Evolutionary conservation across 2,113 vertebrate species (phyloP), one percentile per base, ranked within the genome.

Genomic region (Murina feae): DNA sequence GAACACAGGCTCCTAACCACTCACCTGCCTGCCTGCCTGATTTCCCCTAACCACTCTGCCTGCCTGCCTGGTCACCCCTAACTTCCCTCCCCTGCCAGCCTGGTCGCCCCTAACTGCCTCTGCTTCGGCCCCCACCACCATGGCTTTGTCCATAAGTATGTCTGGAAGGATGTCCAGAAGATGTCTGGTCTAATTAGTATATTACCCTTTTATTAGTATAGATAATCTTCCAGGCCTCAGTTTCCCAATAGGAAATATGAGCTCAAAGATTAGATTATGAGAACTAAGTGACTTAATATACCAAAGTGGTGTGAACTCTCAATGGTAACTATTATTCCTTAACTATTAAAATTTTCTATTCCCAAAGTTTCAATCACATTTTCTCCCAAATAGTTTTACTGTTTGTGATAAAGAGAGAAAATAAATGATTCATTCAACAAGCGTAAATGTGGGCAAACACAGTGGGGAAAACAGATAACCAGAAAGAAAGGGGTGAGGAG

Each of bases 321-420:
- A 13, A 39, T 72, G 20, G 47, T 39, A 68, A 91, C 32, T 53
- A 39, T 49, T 23, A 53, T 32, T 72, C 89, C 30, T 92, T 87
- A 37, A 90, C n/a, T 86, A 35, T 44, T 86, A n/a, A 85, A 55
- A 51, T 47, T n/a, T n/a, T n/a, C n/a, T 49, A 42, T 93, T 63
- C 35, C 18, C 88, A 66, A 86, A 81, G 18, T 72, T 87, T 88
- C 3, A 47, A 28, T 23, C 68, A 76, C 3, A 58, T 74, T 3
- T 66, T 58, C 58, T 90, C 68, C 51, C 17, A 11, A 76, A 58
- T 1, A 60, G 28, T 75, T 81, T 96, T 74, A 75, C 79, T 65
- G 89, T 82, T 93, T 86, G 10, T 20, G 8, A 90, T 28, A 91
- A 83, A n/a, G 86, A 95, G 75, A 93, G 93, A 47, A 72, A 93